Conservation (phyloP, 2,797 vertebrate genomes). For the Valencia hispanica region DNA sequence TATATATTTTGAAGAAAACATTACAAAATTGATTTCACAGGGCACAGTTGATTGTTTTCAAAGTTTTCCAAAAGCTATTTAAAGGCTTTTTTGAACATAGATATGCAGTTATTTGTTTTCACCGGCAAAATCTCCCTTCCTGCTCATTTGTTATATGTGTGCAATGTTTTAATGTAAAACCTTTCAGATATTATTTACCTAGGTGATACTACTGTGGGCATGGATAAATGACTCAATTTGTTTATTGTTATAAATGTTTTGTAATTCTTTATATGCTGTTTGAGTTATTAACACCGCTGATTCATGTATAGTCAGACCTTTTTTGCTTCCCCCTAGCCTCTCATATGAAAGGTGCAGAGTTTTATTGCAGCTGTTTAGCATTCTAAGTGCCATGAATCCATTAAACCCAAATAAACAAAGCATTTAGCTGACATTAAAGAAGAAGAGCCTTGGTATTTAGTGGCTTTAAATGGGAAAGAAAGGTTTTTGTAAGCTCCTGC, state of each 20-base stretch:
- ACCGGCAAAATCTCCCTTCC: background rate
- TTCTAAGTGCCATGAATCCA: slow-evolving; percentile 31
- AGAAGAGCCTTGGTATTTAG: slow-evolving; percentile 8
- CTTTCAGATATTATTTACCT: slow-evolving; percentile 2
- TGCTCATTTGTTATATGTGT: background rate
- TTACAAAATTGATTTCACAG: too few species aligned
- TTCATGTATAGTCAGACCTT: slow-evolving; percentile 22
- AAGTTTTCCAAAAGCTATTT: slow-evolving; percentile 19
- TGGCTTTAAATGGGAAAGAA: slow-evolving; percentile 16
- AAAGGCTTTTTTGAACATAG: slow-evolving; percentile 15
- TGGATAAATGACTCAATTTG: slow-evolving; percentile 25
- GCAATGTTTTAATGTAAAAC: background rate
- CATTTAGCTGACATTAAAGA: slow-evolving; percentile 36
- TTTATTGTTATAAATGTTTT: slow-evolving; percentile 59
- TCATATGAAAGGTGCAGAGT: slow-evolving; percentile 46
- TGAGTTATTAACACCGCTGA: slow-evolving; percentile 52
- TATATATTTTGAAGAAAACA: too few species aligned
- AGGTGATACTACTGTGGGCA: slow-evolving; percentile 43
- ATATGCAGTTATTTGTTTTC: slow-evolving; percentile 3
- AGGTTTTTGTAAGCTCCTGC: slow-evolving; percentile 3
- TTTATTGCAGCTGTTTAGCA: slow-evolving; percentile 59
- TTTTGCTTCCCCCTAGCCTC: slow-evolving; percentile 44
- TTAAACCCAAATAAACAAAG: slow-evolving; percentile 44
- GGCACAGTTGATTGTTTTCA: background rate
- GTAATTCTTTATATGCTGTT: slow-evolving; percentile 43